Conservation (phyloP, 2,797 vertebrate genomes). For the Gallinago stenura region DNA sequence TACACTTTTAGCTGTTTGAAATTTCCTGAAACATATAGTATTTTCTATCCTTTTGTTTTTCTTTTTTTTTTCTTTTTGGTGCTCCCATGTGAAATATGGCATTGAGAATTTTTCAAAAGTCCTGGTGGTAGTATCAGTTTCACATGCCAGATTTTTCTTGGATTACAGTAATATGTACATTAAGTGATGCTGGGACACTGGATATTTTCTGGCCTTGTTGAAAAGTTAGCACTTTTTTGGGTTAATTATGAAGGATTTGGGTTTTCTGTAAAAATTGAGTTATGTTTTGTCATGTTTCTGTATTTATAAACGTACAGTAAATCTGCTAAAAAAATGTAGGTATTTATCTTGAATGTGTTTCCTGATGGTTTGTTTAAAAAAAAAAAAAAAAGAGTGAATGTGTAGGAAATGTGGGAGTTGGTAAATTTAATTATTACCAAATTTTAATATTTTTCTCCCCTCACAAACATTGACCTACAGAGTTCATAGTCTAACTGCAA, state of each 20-base stretch:
- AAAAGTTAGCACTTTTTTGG: slow-evolving; percentile 84
- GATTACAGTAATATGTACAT: slow-evolving; percentile 17
- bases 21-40: neutral
- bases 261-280: slow-evolving; percentile 54
- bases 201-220: slow-evolving; percentile 69
- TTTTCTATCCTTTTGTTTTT: neutral
- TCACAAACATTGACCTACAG: slow-evolving; percentile 62
- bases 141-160: slow-evolving; percentile 18
- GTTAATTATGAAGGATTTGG: slow-evolving; percentile 63
- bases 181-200: slow-evolving; percentile 62
- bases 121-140: slow-evolving; percentile 27
- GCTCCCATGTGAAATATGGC: neutral
- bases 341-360: slow-evolving; percentile 68
- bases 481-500: slow-evolving; percentile 65
- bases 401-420: slow-evolving; percentile 55
- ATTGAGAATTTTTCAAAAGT: slow-evolving; percentile 39
- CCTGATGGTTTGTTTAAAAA: slow-evolving; percentile 62
- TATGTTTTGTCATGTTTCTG: slow-evolving; percentile 75
- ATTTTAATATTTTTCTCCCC: slow-evolving; percentile 69
- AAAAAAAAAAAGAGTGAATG: neutral
- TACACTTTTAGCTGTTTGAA: slow-evolving; percentile 29
- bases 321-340: slow-evolving; percentile 68
- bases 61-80: neutral
- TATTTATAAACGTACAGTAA: slow-evolving; percentile 74
- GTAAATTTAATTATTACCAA: slow-evolving; percentile 61